Percentiles rank a stretch among this genome's conserved stretches.
Conservation (phyloP, 1,140 invertebrate species). For the Brachionus rubens region DNA sequence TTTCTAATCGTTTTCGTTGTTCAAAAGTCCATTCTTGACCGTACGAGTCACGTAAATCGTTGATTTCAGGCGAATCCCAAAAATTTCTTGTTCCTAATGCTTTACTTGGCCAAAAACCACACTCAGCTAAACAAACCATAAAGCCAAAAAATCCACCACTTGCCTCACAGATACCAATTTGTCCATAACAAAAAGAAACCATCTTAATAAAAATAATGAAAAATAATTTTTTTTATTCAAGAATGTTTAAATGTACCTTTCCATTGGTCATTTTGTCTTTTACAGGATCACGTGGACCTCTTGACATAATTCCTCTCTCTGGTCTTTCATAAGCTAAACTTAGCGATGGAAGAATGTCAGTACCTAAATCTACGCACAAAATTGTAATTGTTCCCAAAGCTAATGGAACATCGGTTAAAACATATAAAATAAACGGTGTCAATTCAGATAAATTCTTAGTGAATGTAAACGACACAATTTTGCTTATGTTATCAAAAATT, state of each 20-base stretch:
- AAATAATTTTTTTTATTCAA: not conserved
- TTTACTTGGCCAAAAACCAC: slow-evolving; percentile 51
- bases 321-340: slow-evolving; percentile 52
- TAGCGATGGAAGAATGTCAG: slow-evolving; percentile 92
- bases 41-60: slow-evolving; percentile 51
- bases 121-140: slow-evolving; percentile 54
- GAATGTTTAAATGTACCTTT: slow-evolving; percentile 42
- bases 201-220: slow-evolving; percentile 49
- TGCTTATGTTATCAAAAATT: slow-evolving; percentile 99
- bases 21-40: slow-evolving; percentile 52
- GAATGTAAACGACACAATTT: slow-evolving; percentile 99
- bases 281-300: slow-evolving; percentile 50
- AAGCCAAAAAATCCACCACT: slow-evolving; percentile 53
- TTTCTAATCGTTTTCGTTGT: slow-evolving; percentile 51
- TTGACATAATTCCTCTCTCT: slow-evolving; percentile 53
- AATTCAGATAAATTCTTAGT: slow-evolving; percentile 99
- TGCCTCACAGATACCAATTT: slow-evolving; percentile 54
- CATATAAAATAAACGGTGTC: slow-evolving; percentile 93
- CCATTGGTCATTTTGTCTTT: slow-evolving; percentile 53
- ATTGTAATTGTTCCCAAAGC: slow-evolving; percentile 98
- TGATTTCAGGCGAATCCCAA: slow-evolving; percentile 52
- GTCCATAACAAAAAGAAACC: slow-evolving; percentile 52
- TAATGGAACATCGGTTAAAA: slow-evolving; percentile 96
- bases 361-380: slow-evolving; percentile 99
- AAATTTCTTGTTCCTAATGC: slow-evolving; percentile 49